phyloP scores from a whole-genome alignment of 1,140 invertebrate species.

The Hyles vespertilio region DNA sequence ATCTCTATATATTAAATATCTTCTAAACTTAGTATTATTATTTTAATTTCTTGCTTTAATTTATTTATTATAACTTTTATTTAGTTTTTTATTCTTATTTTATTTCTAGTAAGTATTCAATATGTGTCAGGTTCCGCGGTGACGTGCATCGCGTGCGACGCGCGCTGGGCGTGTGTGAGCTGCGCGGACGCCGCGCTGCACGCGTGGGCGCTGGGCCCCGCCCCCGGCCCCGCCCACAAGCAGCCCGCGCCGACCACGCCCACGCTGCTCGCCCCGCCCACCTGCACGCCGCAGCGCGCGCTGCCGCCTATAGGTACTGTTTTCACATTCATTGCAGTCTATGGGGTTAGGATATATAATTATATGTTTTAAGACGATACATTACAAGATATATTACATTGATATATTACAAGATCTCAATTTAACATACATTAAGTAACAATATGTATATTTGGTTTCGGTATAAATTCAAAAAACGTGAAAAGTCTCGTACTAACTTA shows the following conservation, averaged over 20 bases:
- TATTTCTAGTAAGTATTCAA: neutral
- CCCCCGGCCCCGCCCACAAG: slow-evolving; percentile 72
- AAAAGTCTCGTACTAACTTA: no score
- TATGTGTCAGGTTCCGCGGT: slow-evolving; percentile 71
- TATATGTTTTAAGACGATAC: no score
- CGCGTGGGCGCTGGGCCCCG: slow-evolving; percentile 72
- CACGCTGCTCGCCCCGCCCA: slow-evolving; percentile 72
- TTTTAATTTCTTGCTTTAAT: no score
- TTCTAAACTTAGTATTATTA: no score
- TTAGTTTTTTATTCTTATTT: neutral
- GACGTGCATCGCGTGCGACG: slow-evolving; percentile 72
- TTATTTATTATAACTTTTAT: neutral
- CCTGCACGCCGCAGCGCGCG: slow-evolving; percentile 29
- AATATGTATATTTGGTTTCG: no score
- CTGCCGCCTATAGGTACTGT: slow-evolving; percentile 75
- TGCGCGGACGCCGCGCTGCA: slow-evolving; percentile 83
- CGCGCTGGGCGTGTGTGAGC: slow-evolving; percentile 76
- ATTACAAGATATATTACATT: no score
- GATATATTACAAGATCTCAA: no score
- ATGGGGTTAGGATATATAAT: no score
- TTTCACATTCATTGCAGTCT: no score
- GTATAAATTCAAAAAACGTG: no score
- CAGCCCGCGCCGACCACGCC: slow-evolving; percentile 18
- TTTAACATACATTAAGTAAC: no score
- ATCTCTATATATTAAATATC: no score